A percentile compares a stretch with the other conserved stretches of the same genome.
These are phyloP conservation scores for Cephus nigrinus DNA, from an alignment of 2,888 invertebrate species.

Conservation along the genomic window DNA sequence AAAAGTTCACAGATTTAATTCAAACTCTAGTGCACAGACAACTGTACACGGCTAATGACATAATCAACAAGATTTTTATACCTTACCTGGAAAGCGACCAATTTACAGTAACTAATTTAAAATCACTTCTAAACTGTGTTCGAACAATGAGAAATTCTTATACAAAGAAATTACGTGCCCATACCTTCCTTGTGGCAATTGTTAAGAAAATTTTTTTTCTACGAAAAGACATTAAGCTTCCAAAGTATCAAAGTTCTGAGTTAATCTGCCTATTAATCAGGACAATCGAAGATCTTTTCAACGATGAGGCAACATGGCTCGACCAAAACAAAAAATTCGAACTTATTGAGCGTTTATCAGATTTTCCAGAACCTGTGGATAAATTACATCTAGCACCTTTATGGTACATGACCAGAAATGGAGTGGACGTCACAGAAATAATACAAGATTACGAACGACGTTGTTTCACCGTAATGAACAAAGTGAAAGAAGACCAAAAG, in stretches of 20 bases:
- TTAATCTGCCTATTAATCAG: conserved; percentile 30
- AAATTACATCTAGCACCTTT: conserved; percentile 36
- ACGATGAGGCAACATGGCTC: conserved; percentile 6
- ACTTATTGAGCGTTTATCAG: conserved; percentile 30
- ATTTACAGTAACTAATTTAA: conserved; percentile 28
- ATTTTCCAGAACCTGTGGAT: conserved; percentile 46
- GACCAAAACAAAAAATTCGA: conserved; percentile 7
- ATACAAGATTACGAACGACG: conserved; percentile 49
- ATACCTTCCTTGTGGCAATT: conserved; percentile 28
- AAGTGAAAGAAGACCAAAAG: conserved; percentile 21
- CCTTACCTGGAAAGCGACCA: conserved; percentile 35
- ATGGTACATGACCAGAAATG: conserved; percentile 19
- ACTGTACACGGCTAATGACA: conserved; percentile 33
- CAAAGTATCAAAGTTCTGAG: conserved; percentile 32
- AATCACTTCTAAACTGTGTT: conserved; percentile 32
- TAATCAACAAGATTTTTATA: conserved; percentile 48
- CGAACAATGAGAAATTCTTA: conserved; percentile 25
- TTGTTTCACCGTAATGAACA: conserved; percentile 36
- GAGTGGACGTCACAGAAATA: conserved; percentile 31
- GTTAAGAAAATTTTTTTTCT: conserved; percentile 32
- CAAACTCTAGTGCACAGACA: conserved; percentile 26
- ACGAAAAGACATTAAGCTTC: conserved; percentile 27
- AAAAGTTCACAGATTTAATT: conserved; percentile 41
- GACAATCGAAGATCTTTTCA: conserved; percentile 30
- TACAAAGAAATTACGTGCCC: conserved; percentile 21